phyloP scores from a whole-genome alignment of 2,797 vertebrate genomes.

The Coluber constrictor region DNA sequence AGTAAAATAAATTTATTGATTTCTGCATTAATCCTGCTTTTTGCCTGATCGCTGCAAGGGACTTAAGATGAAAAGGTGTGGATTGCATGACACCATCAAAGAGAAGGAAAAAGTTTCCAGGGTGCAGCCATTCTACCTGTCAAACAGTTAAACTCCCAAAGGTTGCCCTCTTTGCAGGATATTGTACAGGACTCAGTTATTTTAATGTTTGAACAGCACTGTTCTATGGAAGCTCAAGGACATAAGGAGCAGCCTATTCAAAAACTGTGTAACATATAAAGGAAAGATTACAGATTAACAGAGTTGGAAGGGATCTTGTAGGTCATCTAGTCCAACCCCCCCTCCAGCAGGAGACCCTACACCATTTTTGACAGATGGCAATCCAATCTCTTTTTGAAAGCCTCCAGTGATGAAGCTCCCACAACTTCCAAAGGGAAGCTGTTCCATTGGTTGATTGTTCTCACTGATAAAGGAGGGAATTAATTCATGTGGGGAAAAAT shows the following conservation, averaged over 20 bases:
- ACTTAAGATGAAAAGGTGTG: not conserved
- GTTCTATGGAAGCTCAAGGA: slow-evolving; percentile 30
- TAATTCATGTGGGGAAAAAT: slow-evolving; percentile 61
- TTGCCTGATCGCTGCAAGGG: not conserved
- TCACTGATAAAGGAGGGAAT: slow-evolving; percentile 33
- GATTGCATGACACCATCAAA: not conserved
- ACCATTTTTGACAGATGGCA: no score
- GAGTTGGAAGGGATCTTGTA: no score
- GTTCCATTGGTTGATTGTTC: no score
- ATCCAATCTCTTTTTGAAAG: no score
- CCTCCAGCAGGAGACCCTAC: no score
- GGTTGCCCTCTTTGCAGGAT: not conserved
- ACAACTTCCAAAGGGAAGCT: no score
- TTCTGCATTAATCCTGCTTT: fast-evolving
- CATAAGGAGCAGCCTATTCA: slow-evolving; percentile 38
- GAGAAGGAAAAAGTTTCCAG: not conserved
- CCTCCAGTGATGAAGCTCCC: no score
- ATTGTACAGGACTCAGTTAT: slow-evolving; percentile 25
- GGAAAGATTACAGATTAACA: not conserved
- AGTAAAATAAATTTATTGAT: no score
- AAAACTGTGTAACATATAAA: slow-evolving; percentile 15
- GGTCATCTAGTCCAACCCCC: no score
- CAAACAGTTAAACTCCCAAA: slow-evolving; percentile 20
- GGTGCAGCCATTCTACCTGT: not conserved
- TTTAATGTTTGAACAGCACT: slow-evolving; percentile 31